Base-by-base conservation (phyloP, 2,113 vertebrate genomes). In the Bagarius yarrelli region DNA sequence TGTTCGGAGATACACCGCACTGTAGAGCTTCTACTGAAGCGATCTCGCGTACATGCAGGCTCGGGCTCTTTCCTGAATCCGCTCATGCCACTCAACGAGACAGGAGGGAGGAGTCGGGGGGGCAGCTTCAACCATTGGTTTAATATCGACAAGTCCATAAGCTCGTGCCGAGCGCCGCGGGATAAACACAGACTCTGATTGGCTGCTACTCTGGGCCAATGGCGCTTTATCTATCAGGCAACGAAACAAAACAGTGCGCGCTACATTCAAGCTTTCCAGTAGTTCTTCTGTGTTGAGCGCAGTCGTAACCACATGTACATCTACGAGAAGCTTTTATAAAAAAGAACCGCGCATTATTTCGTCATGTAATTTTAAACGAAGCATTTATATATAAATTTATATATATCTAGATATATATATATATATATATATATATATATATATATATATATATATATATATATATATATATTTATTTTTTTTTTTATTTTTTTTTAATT, bases 131-230 rank as follows among this genome's bases (percentile, higher is more conserved):
- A 88, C 92, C 87, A 92, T 93, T 93, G 93, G 92, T 90, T 90
- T 88, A 89, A 82, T 90, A 91, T 91, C 92, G 91, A 95, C 95
- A 95, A 94, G 94, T 95, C 95, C 95, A 96, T 95, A 92, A 95
- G 94, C 93, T 93, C 93, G 94, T 94, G 95, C 94, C 93, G 92
- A 91, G 92, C 92, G 89, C 91, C 92, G 92, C 87, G 56, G 91
- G 90, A 90, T 86, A 92, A 93, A 93, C 89, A 88, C 77, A 85
- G 75, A 53, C 87, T 82, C 81, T 91, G 78, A 97, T 97, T 97
- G 96, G 96, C 86, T 89, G 91, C 78, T 60, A 76, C 69, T 57
- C 30, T 14, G 67, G 88, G 86, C 93, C 93, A 93, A 93, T 94
- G 84, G 89, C 85, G 81, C 74, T 27, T 87, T 81, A 69, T 83